Percentiles rank a stretch among this genome's conserved stretches.
These are phyloP conservation scores for Erinaceus europaeus DNA, from an alignment of 2,113 vertebrate species.

Conservation along the genomic window DNA sequence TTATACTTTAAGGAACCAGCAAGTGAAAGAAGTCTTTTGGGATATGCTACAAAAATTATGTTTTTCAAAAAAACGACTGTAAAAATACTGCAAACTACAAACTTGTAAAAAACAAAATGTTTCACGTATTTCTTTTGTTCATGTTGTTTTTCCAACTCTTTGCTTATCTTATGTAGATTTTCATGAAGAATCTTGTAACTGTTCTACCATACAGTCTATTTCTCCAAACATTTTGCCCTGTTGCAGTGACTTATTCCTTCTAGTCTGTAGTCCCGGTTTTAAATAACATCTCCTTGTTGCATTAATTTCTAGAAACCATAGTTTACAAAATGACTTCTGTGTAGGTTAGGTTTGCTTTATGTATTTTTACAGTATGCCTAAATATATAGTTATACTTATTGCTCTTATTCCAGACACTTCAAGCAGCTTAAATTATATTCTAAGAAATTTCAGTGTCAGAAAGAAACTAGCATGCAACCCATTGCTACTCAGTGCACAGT, in stretches of 20 bases:
- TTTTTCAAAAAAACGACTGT: not conserved
- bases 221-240: not conserved
- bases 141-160: not conserved
- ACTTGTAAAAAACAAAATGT: not conserved
- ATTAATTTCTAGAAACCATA: not conserved
- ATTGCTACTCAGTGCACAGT: too few relatives aligned
- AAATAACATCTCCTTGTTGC: not conserved
- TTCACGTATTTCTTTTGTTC: not conserved
- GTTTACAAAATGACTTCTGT: not conserved
- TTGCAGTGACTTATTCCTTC: not conserved
- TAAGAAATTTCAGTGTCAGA: too few relatives aligned
- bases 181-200: not conserved
- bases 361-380: not conserved
- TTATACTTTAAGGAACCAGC: slow-evolving; percentile 48
- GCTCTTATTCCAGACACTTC: not conserved
- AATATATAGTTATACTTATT: not conserved
- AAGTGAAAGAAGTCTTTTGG: slow-evolving; percentile 31
- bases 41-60: slow-evolving; percentile 11
- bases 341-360: not conserved
- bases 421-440: not conserved
- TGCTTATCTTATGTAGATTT: not conserved
- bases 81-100: not conserved
- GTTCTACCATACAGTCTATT: not conserved
- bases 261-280: not conserved
- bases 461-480: too few relatives aligned